Evolutionary conservation across 2,113 vertebrate species (phyloP).

Genomic region (Corydoras sp.): DNA sequence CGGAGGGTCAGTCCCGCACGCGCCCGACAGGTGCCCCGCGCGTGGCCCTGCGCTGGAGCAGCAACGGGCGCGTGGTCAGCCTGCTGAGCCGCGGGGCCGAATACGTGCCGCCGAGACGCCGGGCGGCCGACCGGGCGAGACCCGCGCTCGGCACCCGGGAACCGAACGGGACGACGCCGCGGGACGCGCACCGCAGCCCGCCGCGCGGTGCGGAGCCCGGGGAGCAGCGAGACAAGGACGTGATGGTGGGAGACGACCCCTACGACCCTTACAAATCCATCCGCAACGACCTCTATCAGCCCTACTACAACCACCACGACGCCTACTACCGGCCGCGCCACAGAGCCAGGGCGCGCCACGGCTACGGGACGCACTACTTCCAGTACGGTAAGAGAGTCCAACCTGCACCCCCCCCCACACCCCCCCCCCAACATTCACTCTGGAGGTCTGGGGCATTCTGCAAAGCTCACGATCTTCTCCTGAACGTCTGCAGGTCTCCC

Average conservation of each 20-base stretch:
- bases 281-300: slow-evolving; percentile 86
- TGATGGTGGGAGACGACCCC: slow-evolving; percentile 85
- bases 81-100: too few relatives aligned
- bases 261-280: slow-evolving; percentile 83
- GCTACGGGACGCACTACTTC: slow-evolving; percentile 79
- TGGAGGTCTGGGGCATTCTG: background rate
- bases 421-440: background rate
- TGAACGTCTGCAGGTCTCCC: too few relatives aligned
- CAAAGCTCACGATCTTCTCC: too few relatives aligned
- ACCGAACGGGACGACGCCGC: too few relatives aligned
- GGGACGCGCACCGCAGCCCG: too few relatives aligned
- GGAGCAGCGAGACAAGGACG: slow-evolving; percentile 57
- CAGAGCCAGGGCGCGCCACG: slow-evolving; percentile 54
- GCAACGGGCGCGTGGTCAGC: too few relatives aligned
- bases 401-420: too few relatives aligned
- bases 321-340: slow-evolving; percentile 73
- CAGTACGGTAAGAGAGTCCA: slow-evolving; percentile 72
- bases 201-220: background rate
- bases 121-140: background rate
- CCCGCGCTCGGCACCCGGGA: too few relatives aligned
- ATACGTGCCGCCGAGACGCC: background rate
- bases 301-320: slow-evolving; percentile 91
- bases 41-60: too few relatives aligned
- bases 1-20: too few relatives aligned
- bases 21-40: too few relatives aligned